phyloP scores from a whole-genome alignment of 2,888 invertebrate species.

The Rhagophthalmus giganteus region DNA sequence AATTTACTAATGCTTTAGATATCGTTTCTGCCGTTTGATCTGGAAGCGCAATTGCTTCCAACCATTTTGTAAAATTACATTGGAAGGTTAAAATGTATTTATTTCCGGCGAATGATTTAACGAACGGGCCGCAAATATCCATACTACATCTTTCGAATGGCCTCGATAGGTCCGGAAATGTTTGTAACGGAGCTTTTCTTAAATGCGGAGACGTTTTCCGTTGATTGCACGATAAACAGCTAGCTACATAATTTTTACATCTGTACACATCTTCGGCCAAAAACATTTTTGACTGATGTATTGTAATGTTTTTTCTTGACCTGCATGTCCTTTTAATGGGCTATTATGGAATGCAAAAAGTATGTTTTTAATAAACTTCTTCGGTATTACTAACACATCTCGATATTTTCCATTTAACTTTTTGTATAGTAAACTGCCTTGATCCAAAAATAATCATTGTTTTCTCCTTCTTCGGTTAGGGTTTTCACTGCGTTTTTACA shows the following conservation, averaged over 20 bases:
- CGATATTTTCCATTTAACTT: slow-evolving; percentile 3
- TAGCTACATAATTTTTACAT: slow-evolving; percentile 34
- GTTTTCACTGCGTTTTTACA: not conserved
- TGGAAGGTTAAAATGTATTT: slow-evolving; percentile 41
- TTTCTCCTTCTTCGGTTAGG: not conserved
- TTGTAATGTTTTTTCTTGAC: slow-evolving; percentile 38
- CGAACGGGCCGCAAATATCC: slow-evolving; percentile 42
- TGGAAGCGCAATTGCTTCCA: slow-evolving; percentile 40
- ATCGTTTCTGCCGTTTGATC: slow-evolving; percentile 38
- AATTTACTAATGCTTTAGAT: slow-evolving; percentile 35
- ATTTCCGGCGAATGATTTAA: slow-evolving; percentile 32
- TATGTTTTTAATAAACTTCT: slow-evolving; percentile 11
- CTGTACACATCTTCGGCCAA: slow-evolving; percentile 36
- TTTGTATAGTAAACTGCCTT: slow-evolving; percentile 22
- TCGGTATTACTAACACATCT: slow-evolving; percentile 25
- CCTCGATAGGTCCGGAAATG: slow-evolving; percentile 23
- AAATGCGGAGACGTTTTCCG: slow-evolving; percentile 36
- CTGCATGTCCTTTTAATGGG: slow-evolving; percentile 38
- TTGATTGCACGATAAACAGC: slow-evolving; percentile 38
- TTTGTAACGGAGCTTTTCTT: slow-evolving; percentile 32
- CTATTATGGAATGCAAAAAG: slow-evolving; percentile 35
- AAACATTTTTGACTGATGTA: slow-evolving; percentile 33
- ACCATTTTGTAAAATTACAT: slow-evolving; percentile 38
- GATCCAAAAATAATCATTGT: slow-evolving; percentile 15
- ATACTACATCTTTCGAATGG: slow-evolving; percentile 37